phyloP scores from a whole-genome alignment of 2,797 vertebrate species.

The Pseudochaenichthys georgianus region DNA sequence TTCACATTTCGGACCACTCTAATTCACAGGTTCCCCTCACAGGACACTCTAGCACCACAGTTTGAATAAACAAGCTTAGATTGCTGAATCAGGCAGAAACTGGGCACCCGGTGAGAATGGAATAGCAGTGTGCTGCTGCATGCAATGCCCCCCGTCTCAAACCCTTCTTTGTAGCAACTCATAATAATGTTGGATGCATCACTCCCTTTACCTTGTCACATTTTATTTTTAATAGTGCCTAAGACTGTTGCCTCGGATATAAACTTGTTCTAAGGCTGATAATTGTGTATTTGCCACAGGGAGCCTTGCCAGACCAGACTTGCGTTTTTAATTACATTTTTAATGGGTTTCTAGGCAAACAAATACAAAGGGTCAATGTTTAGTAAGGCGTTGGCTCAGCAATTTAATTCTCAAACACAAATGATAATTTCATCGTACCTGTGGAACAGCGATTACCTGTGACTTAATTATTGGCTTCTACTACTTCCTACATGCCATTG shows the following conservation, averaged over 20 bases:
- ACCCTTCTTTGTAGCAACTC: constrained; percentile 29
- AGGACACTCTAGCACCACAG: constrained; percentile 46
- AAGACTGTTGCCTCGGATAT: constrained; percentile 43
- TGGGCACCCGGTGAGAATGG: constrained; percentile 63
- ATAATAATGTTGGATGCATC: constrained; percentile 34
- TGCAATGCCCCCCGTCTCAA: constrained; percentile 24
- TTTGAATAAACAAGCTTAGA: constrained; percentile 59
- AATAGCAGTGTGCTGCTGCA: constrained; percentile 38
- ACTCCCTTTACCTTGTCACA: constrained; percentile 29
- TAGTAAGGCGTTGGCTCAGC: constrained; percentile 25
- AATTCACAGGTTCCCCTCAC: constrained; percentile 48
- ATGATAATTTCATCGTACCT: constrained; percentile 54
- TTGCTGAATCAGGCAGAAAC: constrained; percentile 73
- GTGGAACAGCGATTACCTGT: constrained; percentile 27
- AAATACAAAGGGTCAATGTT: constrained; percentile 68
- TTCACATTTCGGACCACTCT: constrained; percentile 44
- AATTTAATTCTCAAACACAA: constrained; percentile 44
- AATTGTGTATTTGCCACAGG: constrained; percentile 70
- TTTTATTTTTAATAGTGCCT: constrained; percentile 51
- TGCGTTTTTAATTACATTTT: constrained; percentile 76
- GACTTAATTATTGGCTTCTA: constrained; percentile 33
- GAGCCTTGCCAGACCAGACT: constrained; percentile 33
- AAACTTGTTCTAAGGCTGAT: constrained; percentile 64
- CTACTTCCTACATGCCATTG: constrained; percentile 15
- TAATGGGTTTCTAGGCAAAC: constrained; percentile 74